A percentile compares a stretch with the other conserved stretches of the same genome.
These are phyloP conservation scores for Anas flavirostris DNA, from an alignment of 2,797 vertebrate species.

Conservation along the genomic window DNA sequence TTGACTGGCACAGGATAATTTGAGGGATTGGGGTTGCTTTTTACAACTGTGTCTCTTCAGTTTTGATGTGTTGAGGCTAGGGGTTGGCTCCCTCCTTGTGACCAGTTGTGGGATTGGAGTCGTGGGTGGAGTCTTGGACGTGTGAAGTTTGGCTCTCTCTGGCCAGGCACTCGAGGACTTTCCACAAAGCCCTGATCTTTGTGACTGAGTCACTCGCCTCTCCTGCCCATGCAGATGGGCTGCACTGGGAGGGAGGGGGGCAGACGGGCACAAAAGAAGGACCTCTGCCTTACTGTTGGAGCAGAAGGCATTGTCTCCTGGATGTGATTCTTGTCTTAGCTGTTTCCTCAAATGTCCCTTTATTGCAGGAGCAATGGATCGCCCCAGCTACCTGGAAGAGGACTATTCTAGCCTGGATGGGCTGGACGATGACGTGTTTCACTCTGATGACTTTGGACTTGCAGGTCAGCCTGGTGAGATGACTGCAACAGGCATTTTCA, in stretches of 20 bases:
- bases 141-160: not conserved
- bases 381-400: constrained; percentile 77
- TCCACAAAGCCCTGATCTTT: not conserved
- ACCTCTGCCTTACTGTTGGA: not conserved
- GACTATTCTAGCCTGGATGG: constrained; percentile 78
- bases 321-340: constrained; percentile 36
- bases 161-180: not conserved
- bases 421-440: constrained; percentile 85
- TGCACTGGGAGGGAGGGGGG: not conserved
- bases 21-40: not conserved
- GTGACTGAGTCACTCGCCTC: not conserved
- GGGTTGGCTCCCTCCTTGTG: not conserved
- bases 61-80: not conserved
- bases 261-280: not conserved
- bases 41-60: not conserved
- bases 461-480: constrained; percentile 77
- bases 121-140: not conserved
- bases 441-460: constrained; percentile 81
- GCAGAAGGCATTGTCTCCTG: constrained; percentile 1
- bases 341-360: constrained; percentile 42
- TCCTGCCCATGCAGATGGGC: not conserved
- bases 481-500: constrained; percentile 80
- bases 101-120: not conserved
- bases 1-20: not conserved
- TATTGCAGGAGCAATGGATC: constrained; percentile 81